A percentile compares a stretch with the other conserved stretches of the same genome.
Conservation (phyloP, 2,797 vertebrate species). For the Salmo trutta region DNA sequence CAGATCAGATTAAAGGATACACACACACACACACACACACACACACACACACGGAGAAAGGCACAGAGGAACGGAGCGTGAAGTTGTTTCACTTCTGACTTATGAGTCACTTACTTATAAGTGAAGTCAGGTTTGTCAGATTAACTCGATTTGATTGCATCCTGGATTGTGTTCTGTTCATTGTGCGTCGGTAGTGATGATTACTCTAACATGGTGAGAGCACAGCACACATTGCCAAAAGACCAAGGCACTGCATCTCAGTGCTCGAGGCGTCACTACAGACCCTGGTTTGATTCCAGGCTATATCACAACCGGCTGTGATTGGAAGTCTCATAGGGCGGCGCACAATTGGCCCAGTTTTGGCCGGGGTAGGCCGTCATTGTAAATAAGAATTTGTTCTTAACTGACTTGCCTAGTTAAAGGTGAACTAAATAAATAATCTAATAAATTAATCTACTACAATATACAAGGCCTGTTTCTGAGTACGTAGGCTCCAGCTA, state of each 20-base stretch:
- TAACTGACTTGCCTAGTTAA: too few relatives aligned
- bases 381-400: too few relatives aligned
- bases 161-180: not conserved
- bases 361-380: too few relatives aligned
- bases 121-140: not conserved
- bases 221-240: not conserved
- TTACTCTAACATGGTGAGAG: not conserved
- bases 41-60: not conserved
- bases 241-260: not conserved
- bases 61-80: too few relatives aligned
- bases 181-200: not conserved
- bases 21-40: constrained; percentile 3
- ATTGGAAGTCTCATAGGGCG: too few relatives aligned
- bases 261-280: too few relatives aligned
- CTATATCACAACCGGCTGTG: too few relatives aligned
- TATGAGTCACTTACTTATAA: too few relatives aligned
- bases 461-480: constrained; percentile 20
- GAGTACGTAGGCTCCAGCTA: constrained; percentile 5
- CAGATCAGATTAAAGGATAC: constrained; percentile 18
- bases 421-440: too few relatives aligned
- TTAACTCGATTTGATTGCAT: not conserved
- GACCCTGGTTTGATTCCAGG: too few relatives aligned
- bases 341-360: too few relatives aligned
- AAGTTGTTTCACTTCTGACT: not conserved
- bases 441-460: too few relatives aligned